These are phyloP conservation scores for Lamellibrachia satsuma DNA, from an alignment of 2,888 invertebrate genomes.

Conservation along the genomic window DNA sequence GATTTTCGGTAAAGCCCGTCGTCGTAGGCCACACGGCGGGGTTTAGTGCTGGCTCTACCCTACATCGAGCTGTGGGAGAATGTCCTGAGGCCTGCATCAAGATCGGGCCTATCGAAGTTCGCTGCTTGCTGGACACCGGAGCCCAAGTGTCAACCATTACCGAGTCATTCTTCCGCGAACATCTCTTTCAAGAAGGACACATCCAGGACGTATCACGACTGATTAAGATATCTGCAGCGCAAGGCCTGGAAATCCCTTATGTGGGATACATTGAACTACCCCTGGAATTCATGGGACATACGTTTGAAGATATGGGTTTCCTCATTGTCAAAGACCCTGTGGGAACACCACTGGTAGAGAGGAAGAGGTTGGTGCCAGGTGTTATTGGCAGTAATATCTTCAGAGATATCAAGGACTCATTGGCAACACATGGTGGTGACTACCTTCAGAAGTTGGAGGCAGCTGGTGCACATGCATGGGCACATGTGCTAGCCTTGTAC, in stretches of 20 bases:
- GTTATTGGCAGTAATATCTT: constrained; percentile 35
- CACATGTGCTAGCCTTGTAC: no score
- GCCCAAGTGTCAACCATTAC: neutral
- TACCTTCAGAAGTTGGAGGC: neutral
- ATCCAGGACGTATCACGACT: neutral
- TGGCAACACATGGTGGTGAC: neutral
- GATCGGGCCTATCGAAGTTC: constrained; percentile 8
- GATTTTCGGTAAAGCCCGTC: neutral
- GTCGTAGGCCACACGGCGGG: neutral
- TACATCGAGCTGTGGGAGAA: constrained; percentile 21
- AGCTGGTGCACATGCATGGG: neutral
- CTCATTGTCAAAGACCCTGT: constrained; percentile 26
- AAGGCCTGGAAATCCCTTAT: neutral
- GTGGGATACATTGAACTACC: constrained; percentile 30
- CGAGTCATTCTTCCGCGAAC: neutral
- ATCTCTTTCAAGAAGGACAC: neutral
- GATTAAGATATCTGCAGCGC: neutral
- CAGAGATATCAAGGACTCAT: neutral
- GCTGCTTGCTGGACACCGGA: constrained; percentile 33
- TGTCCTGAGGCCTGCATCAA: constrained; percentile 31
- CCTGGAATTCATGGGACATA: no score
- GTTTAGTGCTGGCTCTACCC: neutral
- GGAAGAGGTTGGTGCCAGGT: constrained; percentile 31
- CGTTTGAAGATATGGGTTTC: neutral
- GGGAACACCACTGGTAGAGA: neutral